Percentiles rank a stretch among this genome's conserved stretches.
phyloP scores from a whole-genome alignment of 2,888 invertebrate species.

The Esperia sulphurella region DNA sequence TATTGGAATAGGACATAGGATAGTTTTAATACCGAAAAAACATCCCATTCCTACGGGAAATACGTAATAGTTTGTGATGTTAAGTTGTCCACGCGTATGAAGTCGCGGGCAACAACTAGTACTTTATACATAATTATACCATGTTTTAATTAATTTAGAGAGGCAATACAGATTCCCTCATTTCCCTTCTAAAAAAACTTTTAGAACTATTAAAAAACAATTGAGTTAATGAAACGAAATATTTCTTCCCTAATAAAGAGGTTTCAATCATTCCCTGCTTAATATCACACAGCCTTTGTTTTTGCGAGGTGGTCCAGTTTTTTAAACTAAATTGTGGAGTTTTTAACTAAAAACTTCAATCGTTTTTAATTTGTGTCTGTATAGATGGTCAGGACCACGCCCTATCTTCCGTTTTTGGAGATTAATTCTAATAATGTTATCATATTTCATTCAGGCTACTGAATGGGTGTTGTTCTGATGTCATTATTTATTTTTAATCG shows the following conservation, averaged over 20 bases:
- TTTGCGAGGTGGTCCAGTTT: conserved; percentile 26
- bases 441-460: conserved; percentile 54
- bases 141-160: no score
- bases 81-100: no score
- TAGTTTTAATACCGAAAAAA: no score
- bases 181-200: conserved; percentile 3
- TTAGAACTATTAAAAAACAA: conserved; percentile 24
- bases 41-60: no score
- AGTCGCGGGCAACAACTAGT: no score
- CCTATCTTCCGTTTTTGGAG: conserved; percentile 35
- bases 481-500: conserved; percentile 51
- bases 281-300: conserved; percentile 17
- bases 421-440: conserved; percentile 53
- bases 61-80: no score
- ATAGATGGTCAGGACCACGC: conserved; percentile 44
- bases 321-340: conserved; percentile 23
- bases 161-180: no score
- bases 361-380: conserved; percentile 32
- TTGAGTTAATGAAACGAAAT: conserved; percentile 32
- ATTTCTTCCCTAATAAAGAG: conserved; percentile 47
- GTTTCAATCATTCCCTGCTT: conserved; percentile 38
- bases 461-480: conserved; percentile 50
- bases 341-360: conserved; percentile 21
- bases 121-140: no score
- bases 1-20: no score